phyloP scores from a whole-genome alignment of 2,888 invertebrate species.

The Spodoptera littoralis region DNA sequence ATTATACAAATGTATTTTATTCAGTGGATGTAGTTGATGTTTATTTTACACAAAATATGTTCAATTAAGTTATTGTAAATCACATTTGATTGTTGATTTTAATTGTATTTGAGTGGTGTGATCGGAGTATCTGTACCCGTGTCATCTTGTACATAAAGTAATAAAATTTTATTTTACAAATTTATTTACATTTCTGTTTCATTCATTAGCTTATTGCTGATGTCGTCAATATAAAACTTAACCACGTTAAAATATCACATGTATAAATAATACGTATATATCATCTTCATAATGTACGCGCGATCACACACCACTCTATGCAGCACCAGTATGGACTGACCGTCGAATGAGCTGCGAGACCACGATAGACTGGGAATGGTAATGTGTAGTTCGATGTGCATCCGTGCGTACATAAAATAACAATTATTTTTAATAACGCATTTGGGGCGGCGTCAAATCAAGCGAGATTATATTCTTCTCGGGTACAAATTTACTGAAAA shows the following conservation, averaged over 20 bases:
- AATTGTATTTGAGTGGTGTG: constrained; percentile 75
- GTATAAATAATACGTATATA: constrained; percentile 16
- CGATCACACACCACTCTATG: no score
- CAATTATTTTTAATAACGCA: no score
- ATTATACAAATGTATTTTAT: constrained; percentile 17
- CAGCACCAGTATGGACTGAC: no score
- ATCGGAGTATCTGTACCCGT: constrained; percentile 79
- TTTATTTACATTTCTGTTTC: constrained; percentile 66
- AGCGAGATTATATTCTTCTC: no score
- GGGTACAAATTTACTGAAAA: constrained; percentile 1
- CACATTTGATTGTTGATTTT: constrained; percentile 67
- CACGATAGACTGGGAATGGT: no score
- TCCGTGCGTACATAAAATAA: no score
- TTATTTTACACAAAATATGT: constrained; percentile 51
- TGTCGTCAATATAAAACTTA: constrained; percentile 32
- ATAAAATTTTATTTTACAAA: constrained; percentile 83
- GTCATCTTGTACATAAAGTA: constrained; percentile 86
- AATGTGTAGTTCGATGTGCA: no score
- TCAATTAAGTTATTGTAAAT: constrained; percentile 58
- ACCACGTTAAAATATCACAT: constrained; percentile 25
- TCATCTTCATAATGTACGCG: no score
- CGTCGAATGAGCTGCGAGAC: no score
- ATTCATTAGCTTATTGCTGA: constrained; percentile 56
- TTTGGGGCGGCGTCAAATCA: no score
- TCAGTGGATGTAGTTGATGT: constrained; percentile 52